phyloP scores from a whole-genome alignment of 2,113 vertebrate species.

The Leptobrachium leishanense region DNA sequence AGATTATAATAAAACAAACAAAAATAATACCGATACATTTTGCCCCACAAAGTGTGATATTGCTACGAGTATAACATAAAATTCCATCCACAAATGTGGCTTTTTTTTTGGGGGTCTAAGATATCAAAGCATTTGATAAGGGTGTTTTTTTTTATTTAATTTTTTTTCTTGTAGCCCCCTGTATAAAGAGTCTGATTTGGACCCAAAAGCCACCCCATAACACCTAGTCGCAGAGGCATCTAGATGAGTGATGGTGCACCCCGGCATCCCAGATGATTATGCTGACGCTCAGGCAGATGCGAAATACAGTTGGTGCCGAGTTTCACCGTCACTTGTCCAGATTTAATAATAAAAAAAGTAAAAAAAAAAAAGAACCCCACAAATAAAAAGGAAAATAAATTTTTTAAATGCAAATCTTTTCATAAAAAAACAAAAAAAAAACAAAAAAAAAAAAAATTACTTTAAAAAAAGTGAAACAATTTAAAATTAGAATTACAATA shows the following conservation, averaged over 20 bases:
- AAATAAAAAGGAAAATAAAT: background rate
- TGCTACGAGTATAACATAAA: background rate
- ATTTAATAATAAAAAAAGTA: background rate
- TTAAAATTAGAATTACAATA: slow-evolving; percentile 4
- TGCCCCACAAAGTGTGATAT: background rate
- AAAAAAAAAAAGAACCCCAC: background rate
- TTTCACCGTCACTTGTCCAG: background rate
- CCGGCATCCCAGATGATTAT: too few species aligned
- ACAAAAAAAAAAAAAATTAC: background rate
- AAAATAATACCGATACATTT: too few species aligned
- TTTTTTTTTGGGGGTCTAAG: too few species aligned
- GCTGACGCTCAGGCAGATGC: too few species aligned
- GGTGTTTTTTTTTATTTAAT: too few species aligned
- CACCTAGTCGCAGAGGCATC: slow-evolving; percentile 3
- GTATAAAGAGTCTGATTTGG: background rate
- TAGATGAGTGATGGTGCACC: background rate
- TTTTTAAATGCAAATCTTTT: background rate
- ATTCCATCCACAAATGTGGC: background rate
- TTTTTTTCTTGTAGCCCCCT: too few species aligned
- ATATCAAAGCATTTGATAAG: too few species aligned
- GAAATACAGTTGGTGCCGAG: too few species aligned
- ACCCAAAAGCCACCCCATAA: slow-evolving; percentile 15
- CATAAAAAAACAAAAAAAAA: background rate
- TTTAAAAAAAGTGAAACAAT: slow-evolving; percentile 11
- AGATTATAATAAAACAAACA: background rate